Conservation (phyloP, 2,113 vertebrate species). For the Pipra filicauda region DNA sequence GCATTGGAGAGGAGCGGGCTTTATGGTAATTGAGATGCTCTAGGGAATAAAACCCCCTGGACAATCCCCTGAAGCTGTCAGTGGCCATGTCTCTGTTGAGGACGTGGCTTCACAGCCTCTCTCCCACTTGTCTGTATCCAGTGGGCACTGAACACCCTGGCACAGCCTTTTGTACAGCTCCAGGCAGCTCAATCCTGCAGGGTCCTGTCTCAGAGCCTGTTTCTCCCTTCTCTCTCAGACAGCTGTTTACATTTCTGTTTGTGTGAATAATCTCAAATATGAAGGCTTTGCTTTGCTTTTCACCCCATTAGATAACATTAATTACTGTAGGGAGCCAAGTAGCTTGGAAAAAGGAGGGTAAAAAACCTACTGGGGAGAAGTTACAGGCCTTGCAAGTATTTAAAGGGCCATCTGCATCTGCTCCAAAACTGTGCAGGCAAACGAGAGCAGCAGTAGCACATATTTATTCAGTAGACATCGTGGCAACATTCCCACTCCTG, state of each 20-base stretch:
- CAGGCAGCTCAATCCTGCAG: background rate
- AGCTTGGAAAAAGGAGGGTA: background rate
- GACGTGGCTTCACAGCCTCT: background rate
- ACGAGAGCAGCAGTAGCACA: slow-evolving; percentile 4
- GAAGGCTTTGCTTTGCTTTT: slow-evolving; percentile 42
- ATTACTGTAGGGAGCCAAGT: slow-evolving; percentile 38
- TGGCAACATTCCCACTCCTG: background rate
- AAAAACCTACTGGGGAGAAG: background rate
- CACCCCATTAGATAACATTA: slow-evolving; percentile 48
- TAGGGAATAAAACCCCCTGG: background rate
- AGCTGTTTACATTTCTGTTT: slow-evolving; percentile 60
- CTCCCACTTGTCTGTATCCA: background rate
- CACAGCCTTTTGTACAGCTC: background rate
- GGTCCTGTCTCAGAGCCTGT: background rate
- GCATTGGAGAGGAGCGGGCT: rapidly evolving
- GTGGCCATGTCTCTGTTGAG: background rate
- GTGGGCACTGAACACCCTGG: background rate
- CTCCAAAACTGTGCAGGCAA: slow-evolving; percentile 22
- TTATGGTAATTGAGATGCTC: background rate
- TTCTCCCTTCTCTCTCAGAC: background rate
- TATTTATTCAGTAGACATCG: slow-evolving; percentile 28
- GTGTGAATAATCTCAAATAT: slow-evolving; percentile 57
- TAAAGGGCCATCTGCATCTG: slow-evolving; percentile 49
- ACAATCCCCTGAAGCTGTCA: background rate
- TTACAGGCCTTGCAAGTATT: slow-evolving; percentile 47